Evolutionary conservation across 1,140 invertebrate genomes (phyloP), one percentile per base, ranked within the genome.

Genomic region (Papilio xuthus): DNA sequence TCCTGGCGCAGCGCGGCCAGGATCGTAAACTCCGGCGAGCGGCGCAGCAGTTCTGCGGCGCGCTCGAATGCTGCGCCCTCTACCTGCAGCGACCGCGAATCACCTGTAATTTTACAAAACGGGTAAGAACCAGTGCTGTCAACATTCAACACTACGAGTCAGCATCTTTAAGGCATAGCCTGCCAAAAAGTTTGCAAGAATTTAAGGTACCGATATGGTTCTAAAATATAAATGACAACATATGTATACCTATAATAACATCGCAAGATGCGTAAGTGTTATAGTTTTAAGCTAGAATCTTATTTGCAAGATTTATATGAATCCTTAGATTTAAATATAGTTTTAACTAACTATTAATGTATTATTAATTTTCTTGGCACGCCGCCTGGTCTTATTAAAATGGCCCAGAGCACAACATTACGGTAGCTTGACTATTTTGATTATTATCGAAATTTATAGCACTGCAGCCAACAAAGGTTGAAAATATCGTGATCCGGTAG

Each of bases 21-120:
- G 84, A 98, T 94, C 71, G 97, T 98, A 93, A 98, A 97, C 94
- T 98, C 97, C 82, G 96, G 95, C 84, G 96, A 96, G 84, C 94
- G 94, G 78, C 95, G 95, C 86, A 98, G 94, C 86, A 97, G 89
- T 79, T 96, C 94, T 44, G 95, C 95, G 28, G 96, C 96, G 84
- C 95, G 95, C 82, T 96, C 93, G 90, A 96, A 97, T 79, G 95
- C 95, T 69, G 93, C 90, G 80, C 96, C 94, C 81, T 96, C 96
- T 86, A 98, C 92, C 92, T 96, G 95, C 85, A 98, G 94, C 85
- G 96, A 96, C 86, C 97, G 95, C 83, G 95, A 95, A 84, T 97
- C 96, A 88, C 96, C 97, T 97, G 88, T 15, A 83, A 88, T 12
- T 67, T 67, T 67, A 67, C 1, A 28, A 67, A 28, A 13, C 4